A percentile compares a stretch with the other conserved stretches of the same genome.
Evolutionary conservation across 2,888 invertebrate species (phyloP).

Genomic region (Orchesella flavescens): DNA sequence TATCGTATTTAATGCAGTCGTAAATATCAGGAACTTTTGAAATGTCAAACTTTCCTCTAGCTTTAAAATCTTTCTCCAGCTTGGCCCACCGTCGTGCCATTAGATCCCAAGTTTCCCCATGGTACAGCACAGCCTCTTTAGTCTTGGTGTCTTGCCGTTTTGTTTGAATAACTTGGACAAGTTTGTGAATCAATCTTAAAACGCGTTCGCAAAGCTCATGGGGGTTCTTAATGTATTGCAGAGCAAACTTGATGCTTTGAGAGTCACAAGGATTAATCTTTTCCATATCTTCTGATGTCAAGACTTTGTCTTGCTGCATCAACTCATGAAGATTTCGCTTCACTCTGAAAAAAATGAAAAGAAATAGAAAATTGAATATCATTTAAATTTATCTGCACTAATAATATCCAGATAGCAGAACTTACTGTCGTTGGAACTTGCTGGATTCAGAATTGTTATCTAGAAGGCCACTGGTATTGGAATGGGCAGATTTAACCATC

Average conservation of each 20-base stretch:
- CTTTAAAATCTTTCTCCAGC: slow-evolving; percentile 97
- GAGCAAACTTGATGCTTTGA: slow-evolving; percentile 88
- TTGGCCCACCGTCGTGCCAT: slow-evolving; percentile 98
- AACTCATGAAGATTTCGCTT: slow-evolving; percentile 95
- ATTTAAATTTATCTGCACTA: too few species aligned
- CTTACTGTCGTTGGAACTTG: slow-evolving; percentile 93
- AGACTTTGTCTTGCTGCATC: slow-evolving; percentile 91
- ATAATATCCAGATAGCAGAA: too few species aligned
- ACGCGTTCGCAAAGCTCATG: slow-evolving; percentile 93
- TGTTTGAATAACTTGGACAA: slow-evolving; percentile 87
- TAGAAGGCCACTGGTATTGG: slow-evolving; percentile 91
- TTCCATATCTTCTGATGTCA: slow-evolving; percentile 88
- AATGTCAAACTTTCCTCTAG: slow-evolving; percentile 95
- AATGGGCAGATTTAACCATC: slow-evolving; percentile 99
- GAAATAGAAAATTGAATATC: too few species aligned
- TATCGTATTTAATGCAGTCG: slow-evolving; percentile 98
- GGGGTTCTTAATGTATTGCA: slow-evolving; percentile 97
- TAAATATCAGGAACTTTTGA: slow-evolving; percentile 99
- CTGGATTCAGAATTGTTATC: slow-evolving; percentile 99
- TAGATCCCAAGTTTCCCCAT: slow-evolving; percentile 97
- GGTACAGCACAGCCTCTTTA: slow-evolving; percentile 92
- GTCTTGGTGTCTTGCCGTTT: slow-evolving; percentile 93
- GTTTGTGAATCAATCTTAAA: slow-evolving; percentile 87
- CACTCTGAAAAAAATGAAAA: too few species aligned
- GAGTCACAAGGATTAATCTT: too few species aligned